phyloP scores from a whole-genome alignment of 1,140 invertebrate species.

The Cotesia vestalis region DNA sequence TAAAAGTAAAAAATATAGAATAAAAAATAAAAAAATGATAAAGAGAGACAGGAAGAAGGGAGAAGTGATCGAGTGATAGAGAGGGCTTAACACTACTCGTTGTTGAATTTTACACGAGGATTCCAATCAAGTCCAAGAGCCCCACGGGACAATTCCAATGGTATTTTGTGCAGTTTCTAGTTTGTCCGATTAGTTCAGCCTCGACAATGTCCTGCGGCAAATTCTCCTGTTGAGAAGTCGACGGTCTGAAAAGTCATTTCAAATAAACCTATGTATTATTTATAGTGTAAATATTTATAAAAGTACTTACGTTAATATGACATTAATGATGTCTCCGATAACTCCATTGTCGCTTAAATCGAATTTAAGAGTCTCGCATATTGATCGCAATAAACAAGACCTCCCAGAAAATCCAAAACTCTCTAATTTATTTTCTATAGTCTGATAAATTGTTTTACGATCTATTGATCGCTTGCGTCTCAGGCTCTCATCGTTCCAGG shows the following conservation, averaged over 20 bases:
- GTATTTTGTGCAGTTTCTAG: constrained; percentile 60
- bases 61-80: constrained; percentile 4
- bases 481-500: constrained; percentile 44
- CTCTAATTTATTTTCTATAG: constrained; percentile 57
- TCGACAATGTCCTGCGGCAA: constrained; percentile 57
- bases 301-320: constrained; percentile 62
- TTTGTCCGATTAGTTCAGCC: constrained; percentile 59
- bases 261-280: constrained; percentile 7
- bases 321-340: constrained; percentile 62
- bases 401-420: constrained; percentile 57
- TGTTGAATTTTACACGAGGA: constrained; percentile 39
- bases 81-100: constrained; percentile 21
- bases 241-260: constrained; percentile 51
- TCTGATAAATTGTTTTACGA: constrained; percentile 53
- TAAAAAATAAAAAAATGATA: no score
- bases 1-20: no score
- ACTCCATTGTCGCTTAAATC: constrained; percentile 60
- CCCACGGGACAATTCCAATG: constrained; percentile 59
- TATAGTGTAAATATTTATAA: constrained; percentile 1
- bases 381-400: constrained; percentile 59
- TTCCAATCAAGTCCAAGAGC: constrained; percentile 63
- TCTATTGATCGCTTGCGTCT: constrained; percentile 51
- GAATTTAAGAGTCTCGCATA: constrained; percentile 60
- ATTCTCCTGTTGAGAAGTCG: constrained; percentile 56
- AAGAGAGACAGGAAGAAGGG: neutral